Evolutionary conservation across 2,113 vertebrate species (phyloP).

Genomic region (Brevimyrus niger): DNA sequence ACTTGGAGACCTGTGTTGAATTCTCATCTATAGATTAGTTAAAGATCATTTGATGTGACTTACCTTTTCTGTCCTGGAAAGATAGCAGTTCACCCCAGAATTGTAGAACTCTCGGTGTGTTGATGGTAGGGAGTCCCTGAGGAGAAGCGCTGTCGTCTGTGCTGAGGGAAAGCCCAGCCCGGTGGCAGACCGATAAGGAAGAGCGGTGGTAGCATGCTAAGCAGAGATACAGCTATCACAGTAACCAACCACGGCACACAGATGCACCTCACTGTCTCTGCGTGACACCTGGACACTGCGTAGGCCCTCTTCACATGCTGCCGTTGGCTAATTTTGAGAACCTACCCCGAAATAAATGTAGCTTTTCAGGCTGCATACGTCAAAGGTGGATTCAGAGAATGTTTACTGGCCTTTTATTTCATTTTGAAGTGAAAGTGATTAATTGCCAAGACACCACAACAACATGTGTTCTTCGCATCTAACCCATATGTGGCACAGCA

Average conservation of each 20-base stretch:
- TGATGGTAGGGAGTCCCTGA: conserved; percentile 18
- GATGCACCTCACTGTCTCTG: conserved; percentile 23
- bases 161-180: conserved; percentile 43
- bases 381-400: not conserved
- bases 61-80: not conserved
- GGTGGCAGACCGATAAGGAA: conserved; percentile 50
- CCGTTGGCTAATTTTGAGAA: not conserved
- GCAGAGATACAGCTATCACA: conserved; percentile 64
- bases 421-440: not conserved
- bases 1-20: not conserved
- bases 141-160: conserved; percentile 22
- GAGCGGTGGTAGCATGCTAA: conserved; percentile 45
- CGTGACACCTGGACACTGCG: conserved; percentile 31
- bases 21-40: not conserved
- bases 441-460: not conserved
- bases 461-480: no score
- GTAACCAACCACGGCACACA: conserved; percentile 48
- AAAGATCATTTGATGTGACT: not conserved
- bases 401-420: not conserved
- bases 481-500: no score
- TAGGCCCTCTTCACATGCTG: conserved; percentile 47
- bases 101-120: not conserved
- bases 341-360: not conserved
- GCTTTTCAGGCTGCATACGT: not conserved
- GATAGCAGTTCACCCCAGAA: not conserved